Evolutionary conservation across 2,797 vertebrate genomes (phyloP).

Genomic region (Chromobotia macracanthus): DNA sequence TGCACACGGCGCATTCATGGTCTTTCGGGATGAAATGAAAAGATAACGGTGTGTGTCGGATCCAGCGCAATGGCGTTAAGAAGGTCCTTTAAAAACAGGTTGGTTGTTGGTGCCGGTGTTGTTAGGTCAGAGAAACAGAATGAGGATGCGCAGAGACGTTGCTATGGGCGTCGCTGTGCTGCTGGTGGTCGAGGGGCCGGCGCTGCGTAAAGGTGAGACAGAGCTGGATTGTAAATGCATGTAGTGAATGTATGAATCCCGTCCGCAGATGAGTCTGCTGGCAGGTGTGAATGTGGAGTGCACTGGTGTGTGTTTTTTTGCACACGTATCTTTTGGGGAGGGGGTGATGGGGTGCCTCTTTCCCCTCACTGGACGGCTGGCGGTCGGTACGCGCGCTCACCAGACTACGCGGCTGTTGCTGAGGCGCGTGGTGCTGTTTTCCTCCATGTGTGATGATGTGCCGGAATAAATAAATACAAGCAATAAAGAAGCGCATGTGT

Average conservation of each 20-base stretch:
- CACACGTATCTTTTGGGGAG: constrained; percentile 12
- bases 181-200: constrained; percentile 59
- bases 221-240: constrained; percentile 49
- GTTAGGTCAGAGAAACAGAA: constrained; percentile 46
- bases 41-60: background rate
- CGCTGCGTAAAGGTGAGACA: constrained; percentile 31
- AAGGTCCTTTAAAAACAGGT: constrained; percentile 18
- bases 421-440: constrained; percentile 78
- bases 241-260: background rate
- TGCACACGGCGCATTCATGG: constrained; percentile 40
- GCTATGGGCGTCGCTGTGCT: constrained; percentile 72
- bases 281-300: background rate
- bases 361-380: constrained; percentile 5
- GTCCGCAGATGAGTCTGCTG: background rate
- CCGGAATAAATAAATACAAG: constrained; percentile 51
- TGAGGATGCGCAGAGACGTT: constrained; percentile 58
- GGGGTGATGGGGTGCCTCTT: background rate
- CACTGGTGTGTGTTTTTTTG: background rate
- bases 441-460: constrained; percentile 78
- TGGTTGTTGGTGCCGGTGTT: constrained; percentile 40
- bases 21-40: constrained; percentile 1
- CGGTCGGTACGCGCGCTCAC: constrained; percentile 48
- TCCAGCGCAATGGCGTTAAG: background rate
- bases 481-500: too few relatives aligned
- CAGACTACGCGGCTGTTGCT: constrained; percentile 81